Conservation (phyloP, 2,888 invertebrate species). For the Disparrhopalites patrizii region DNA sequence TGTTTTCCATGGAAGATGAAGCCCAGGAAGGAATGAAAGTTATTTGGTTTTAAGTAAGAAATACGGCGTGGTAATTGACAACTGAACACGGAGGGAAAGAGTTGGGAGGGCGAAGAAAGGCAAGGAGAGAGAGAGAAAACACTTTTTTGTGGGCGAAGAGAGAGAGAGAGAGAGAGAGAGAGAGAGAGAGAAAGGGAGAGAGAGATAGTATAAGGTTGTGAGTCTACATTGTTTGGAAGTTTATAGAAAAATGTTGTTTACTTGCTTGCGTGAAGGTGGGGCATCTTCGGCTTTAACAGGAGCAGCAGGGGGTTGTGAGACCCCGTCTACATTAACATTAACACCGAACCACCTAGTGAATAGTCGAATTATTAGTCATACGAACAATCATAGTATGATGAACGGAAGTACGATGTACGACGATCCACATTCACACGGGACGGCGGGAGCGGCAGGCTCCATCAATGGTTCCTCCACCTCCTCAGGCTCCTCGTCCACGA, state of each 20-base stretch:
- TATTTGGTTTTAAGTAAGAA: constrained; percentile 34
- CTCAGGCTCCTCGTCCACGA: constrained; percentile 42
- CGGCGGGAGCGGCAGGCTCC: constrained; percentile 24
- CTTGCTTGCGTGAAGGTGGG: constrained; percentile 49
- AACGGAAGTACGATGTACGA: constrained; percentile 47
- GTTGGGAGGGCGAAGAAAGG: neutral
- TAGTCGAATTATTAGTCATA: constrained; percentile 32
- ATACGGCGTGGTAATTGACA: constrained; percentile 34
- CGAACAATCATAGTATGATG: constrained; percentile 41
- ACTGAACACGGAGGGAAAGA: neutral
- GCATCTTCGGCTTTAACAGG: constrained; percentile 42
- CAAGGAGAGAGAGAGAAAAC: constrained; percentile 1
- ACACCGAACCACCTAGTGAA: constrained; percentile 30
- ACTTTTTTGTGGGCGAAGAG: no score
- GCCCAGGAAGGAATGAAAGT: constrained; percentile 25
- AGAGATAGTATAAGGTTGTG: constrained; percentile 14
- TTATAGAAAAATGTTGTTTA: constrained; percentile 47
- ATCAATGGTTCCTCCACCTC: constrained; percentile 41
- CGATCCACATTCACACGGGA: constrained; percentile 38
- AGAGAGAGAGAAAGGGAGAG: constrained; percentile 1
- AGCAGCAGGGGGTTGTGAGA: constrained; percentile 44
- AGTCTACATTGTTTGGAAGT: neutral
- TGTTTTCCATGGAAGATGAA: neutral
- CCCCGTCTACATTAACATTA: constrained; percentile 33
- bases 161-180: constrained; percentile 11